A percentile compares a stretch with the other conserved stretches of the same genome.
Evolutionary conservation across 2,888 invertebrate genomes (phyloP).

Genomic region (Leucoma salicis): DNA sequence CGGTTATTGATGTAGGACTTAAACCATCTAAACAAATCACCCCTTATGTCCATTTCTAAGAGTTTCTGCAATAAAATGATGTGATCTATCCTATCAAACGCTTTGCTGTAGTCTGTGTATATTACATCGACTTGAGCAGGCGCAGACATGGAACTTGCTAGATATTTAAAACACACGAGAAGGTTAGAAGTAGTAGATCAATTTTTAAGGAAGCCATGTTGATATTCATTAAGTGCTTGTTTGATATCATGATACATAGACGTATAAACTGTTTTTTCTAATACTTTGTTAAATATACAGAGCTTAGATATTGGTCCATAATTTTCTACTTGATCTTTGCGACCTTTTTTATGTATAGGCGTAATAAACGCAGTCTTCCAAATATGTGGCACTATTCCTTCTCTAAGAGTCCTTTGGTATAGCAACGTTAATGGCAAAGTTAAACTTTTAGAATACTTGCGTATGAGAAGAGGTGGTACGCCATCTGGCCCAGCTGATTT

Average conservation of each 20-base stretch:
- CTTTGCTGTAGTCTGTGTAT: background rate
- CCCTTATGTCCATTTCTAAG: background rate
- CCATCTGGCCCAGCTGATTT: no score
- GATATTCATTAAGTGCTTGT: background rate
- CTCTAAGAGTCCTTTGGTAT: background rate
- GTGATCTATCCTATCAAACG: background rate
- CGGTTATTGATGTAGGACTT: background rate
- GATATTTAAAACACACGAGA: background rate
- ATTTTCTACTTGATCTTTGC: background rate
- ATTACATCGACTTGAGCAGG: background rate
- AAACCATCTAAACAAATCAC: constrained; percentile 4
- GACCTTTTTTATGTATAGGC: background rate
- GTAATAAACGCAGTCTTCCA: no score
- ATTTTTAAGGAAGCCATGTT: constrained; percentile 2
- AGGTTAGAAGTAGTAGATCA: constrained; percentile 3
- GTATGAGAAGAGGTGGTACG: background rate
- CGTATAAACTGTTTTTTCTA: background rate
- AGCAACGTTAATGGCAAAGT: background rate
- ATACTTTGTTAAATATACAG: background rate
- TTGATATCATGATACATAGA: no score
- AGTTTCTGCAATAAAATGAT: background rate
- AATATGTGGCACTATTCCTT: background rate
- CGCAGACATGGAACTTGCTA: background rate
- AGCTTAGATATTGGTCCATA: no score
- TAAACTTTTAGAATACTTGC: background rate